Evolutionary conservation across 2,888 invertebrate genomes (phyloP).

Genomic region (Drosophila antonietae): DNA sequence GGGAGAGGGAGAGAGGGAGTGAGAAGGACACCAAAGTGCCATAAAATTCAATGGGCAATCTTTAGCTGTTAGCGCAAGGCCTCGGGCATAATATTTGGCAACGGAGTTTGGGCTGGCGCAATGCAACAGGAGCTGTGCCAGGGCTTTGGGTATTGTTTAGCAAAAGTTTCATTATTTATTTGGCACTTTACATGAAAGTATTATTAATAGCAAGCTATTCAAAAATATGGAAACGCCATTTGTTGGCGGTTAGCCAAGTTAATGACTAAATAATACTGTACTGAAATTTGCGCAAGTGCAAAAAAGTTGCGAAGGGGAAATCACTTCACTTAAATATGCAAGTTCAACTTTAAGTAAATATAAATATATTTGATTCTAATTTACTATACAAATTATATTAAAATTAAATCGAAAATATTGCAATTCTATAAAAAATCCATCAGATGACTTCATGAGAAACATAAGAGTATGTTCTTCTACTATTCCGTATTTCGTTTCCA

Average conservation of each 20-base stretch:
- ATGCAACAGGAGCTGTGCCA: conserved; percentile 35
- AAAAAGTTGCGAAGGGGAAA: background rate
- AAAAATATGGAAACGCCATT: conserved; percentile 31
- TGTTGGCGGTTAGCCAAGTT: conserved; percentile 30
- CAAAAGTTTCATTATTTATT: conserved; percentile 57
- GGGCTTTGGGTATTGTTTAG: conserved; percentile 35
- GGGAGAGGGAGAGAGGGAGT: background rate
- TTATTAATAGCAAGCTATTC: conserved; percentile 49
- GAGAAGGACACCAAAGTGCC: conserved; percentile 59
- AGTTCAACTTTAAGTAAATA: no score
- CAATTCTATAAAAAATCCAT: no score
- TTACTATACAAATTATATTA: no score
- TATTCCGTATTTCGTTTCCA: background rate
- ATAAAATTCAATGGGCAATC: conserved; percentile 74
- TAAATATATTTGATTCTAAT: no score
- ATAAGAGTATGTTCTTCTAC: background rate
- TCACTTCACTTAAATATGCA: background rate
- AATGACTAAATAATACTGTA: conserved; percentile 39
- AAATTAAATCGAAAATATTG: no score
- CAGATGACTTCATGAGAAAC: background rate
- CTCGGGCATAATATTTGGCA: conserved; percentile 64
- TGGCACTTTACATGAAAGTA: conserved; percentile 55
- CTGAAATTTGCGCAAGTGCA: conserved; percentile 3
- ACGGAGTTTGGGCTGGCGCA: conserved; percentile 11
- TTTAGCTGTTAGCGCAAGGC: conserved; percentile 70